These are phyloP conservation scores for Physocephala rufipes DNA, from an alignment of 2,888 invertebrate species.

Conservation along the genomic window DNA sequence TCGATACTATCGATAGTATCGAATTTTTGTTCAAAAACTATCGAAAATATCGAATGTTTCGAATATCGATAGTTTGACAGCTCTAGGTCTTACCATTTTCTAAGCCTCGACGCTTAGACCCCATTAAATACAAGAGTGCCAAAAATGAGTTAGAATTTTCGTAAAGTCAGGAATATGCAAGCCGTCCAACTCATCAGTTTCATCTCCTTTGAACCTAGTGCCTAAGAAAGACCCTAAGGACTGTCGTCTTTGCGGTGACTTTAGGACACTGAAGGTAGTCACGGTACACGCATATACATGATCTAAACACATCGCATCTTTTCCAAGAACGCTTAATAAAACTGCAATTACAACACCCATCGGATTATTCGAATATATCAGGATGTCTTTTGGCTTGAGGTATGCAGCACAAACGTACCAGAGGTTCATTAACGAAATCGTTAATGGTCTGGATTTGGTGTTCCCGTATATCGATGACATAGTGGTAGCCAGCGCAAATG, in stretches of 20 bases:
- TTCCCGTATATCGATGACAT: constrained; percentile 30
- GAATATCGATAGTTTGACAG: no score
- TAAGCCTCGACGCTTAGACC: constrained; percentile 12
- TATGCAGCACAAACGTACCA: constrained; percentile 37
- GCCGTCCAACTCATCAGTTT: constrained; percentile 9
- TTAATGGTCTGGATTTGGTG: neutral
- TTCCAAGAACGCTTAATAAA: constrained; percentile 12
- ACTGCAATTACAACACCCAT: constrained; percentile 30
- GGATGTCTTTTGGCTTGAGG: constrained; percentile 33
- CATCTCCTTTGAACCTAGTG: constrained; percentile 14
- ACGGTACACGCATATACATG: constrained; percentile 16
- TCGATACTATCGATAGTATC: no score
- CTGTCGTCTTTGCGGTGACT: constrained; percentile 30
- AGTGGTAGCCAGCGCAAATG: neutral
- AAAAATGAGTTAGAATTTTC: constrained; percentile 25
- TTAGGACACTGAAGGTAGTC: constrained; percentile 11
- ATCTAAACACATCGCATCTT: neutral
- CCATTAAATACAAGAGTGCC: neutral
- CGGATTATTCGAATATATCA: constrained; percentile 23
- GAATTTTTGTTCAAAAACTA: no score
- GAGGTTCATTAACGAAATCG: constrained; percentile 9
- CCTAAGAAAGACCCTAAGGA: constrained; percentile 31
- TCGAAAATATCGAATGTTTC: no score
- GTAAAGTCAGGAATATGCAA: constrained; percentile 9
- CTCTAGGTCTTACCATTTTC: constrained; percentile 32